Conservation (phyloP, 2,888 invertebrate species). For the Mythimna ferrago region DNA sequence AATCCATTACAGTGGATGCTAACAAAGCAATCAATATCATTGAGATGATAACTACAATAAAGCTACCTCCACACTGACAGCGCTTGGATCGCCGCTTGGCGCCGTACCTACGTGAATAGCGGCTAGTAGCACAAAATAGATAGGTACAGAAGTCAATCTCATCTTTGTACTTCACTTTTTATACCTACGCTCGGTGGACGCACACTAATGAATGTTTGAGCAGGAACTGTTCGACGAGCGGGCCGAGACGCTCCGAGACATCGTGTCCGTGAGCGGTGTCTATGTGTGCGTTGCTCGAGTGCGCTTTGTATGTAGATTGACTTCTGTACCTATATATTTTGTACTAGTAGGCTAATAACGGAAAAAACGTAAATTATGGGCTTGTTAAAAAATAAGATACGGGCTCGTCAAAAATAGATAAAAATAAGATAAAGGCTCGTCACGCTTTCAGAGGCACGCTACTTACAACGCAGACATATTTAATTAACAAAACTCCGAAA, state of each 20-base stretch:
- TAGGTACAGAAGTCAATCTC: no score
- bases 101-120: neutral
- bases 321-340: no score
- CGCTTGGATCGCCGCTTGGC: neutral
- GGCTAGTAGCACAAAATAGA: neutral
- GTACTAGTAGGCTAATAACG: neutral
- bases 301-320: no score
- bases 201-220: no score
- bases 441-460: neutral
- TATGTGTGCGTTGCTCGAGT: no score
- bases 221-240: no score
- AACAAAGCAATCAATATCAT: slow-evolving; percentile 17
- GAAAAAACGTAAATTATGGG: neutral
- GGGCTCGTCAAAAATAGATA: no score
- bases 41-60: slow-evolving; percentile 10
- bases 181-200: no score
- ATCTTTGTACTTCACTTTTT: no score
- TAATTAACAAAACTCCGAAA: neutral
- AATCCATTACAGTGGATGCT: slow-evolving; percentile 1
- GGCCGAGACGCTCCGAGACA: no score
- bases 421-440: no score
- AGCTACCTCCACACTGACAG: neutral
- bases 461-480: neutral
- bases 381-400: neutral
- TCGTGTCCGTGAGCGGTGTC: no score